Evolutionary conservation across 1,140 invertebrate species (phyloP), one percentile per base, ranked within the genome.

Genomic region (Leptinotarsa undecemlineata): DNA sequence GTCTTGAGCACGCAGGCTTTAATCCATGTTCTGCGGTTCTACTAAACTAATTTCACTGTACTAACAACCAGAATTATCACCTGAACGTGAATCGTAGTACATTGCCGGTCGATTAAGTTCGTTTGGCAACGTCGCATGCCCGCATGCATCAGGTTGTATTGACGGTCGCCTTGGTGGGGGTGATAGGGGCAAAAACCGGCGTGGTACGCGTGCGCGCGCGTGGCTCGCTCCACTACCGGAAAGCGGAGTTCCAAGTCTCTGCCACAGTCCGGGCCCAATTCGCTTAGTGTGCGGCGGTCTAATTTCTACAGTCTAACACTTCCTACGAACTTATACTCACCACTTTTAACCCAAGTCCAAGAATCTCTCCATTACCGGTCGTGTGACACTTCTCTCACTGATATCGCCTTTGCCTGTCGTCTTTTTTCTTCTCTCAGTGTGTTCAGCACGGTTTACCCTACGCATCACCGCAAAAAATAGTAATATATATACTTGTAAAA

Each of bases 241-340:
- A 33, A 42, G 62, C 71, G 72, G 63, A 69, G 66, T 78, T 76
- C 75, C 70, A 60, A 73, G 79, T 75, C 74, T 72, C 51, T 61
- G 63, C 78, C 70, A 63, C 82, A 84, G 83, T 84, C 83, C 83
- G 83, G 83, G 83, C 83, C 80, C 80, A 81, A 82, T 80, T 81
- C 82, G 82, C 82, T 80, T 68, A 78, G 80, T 82, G 83, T 84
- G 82, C 82, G 82, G 82, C 83, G 82, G 83, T 84, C 81, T 82
- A 78, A 77, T 70, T 77, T 81, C 75, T 74, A 69, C 76, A 72
- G 67, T 68, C 67, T 68, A 68, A 68, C 48, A 70, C 68, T 70
- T 78, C 76, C 77, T 79, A 82, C 79, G 80, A 81, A 82, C 80
- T 82, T 76, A 76, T 75, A 74, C 76, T 71, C 79, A 80, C 80